Evolutionary conservation across 2,113 vertebrate species (phyloP), one percentile per base, ranked within the genome.

Genomic region (Eclectus roratus): DNA sequence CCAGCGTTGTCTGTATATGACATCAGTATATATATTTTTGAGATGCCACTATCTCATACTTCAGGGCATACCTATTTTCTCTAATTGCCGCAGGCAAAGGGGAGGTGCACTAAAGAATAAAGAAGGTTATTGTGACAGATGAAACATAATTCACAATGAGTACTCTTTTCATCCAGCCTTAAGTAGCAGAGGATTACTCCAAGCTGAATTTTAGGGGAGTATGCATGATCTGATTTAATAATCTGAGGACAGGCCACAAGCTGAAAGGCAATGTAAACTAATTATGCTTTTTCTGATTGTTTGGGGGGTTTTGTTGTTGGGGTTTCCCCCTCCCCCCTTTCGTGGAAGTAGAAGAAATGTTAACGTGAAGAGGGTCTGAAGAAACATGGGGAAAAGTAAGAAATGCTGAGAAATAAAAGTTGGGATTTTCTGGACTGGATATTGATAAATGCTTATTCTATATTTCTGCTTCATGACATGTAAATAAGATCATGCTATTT

Each of bases 91-190:
- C 92, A 97, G 97, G 98, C 97, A 95, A 98, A 98, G 96, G 97
- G 98, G 97, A 98, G 98, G 97, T 97, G 96, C 97, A 85, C 88
- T 80, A 93, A 97, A 97, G 97, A 97, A 98, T 97, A 98, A 98
- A 98, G 98, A 97, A 97, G 98, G 97, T 98, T 98, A 98, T 97
- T 98, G 97, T 98, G 97, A 97, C 97, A 97, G 98, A 98, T 97
- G 97, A 98, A 98, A 98, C 97, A 98, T 98, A 98, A 98, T 97
- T 98, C 97, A 97, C 98, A 97, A 97, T 97, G 97, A 98, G 97
- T 85, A 95, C 94, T 97, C 97, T 96, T 98, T 98, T 98, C 97
- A 98, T 97, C 92, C 95, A 96, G 96, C 79, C 94, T 96, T 96
- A 96, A 98, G 93, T 95, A 97, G 97, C 95, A 94, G 97, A 97